phyloP scores from a whole-genome alignment of 2,888 invertebrate genomes.

The Harmothoe impar region DNA sequence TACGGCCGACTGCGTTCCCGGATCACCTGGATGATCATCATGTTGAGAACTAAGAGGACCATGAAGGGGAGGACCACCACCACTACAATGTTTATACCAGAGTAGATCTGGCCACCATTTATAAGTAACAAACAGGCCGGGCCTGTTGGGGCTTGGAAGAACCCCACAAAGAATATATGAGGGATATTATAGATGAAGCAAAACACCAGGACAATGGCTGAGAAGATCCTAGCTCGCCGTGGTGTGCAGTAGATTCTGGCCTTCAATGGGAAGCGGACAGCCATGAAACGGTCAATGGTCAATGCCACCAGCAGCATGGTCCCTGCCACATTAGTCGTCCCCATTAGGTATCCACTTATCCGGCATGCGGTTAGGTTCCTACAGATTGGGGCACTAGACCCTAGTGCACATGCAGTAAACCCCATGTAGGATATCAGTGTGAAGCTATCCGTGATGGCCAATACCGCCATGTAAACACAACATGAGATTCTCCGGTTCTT shows the following conservation, averaged over 20 bases:
- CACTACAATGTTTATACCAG: background rate
- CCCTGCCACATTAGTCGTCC: background rate
- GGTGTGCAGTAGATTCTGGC: constrained; percentile 50
- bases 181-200: constrained; percentile 33
- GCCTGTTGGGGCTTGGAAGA: background rate
- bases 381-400: background rate
- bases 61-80: background rate
- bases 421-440: constrained; percentile 35
- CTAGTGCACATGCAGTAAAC: background rate
- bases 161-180: constrained; percentile 6
- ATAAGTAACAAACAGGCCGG: background rate
- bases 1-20: background rate
- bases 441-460: constrained; percentile 20
- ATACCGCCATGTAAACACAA: constrained; percentile 60
- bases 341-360: constrained; percentile 17
- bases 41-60: background rate
- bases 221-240: background rate
- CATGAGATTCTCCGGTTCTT: constrained; percentile 48
- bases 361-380: background rate
- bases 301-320: background rate
- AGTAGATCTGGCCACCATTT: background rate
- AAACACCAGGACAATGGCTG: background rate
- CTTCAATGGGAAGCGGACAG: background rate
- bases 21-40: constrained; percentile 41
- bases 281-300: constrained; percentile 33